These are phyloP conservation scores for Achlya flavicornis DNA, from an alignment of 2,888 invertebrate species.

Conservation along the genomic window DNA sequence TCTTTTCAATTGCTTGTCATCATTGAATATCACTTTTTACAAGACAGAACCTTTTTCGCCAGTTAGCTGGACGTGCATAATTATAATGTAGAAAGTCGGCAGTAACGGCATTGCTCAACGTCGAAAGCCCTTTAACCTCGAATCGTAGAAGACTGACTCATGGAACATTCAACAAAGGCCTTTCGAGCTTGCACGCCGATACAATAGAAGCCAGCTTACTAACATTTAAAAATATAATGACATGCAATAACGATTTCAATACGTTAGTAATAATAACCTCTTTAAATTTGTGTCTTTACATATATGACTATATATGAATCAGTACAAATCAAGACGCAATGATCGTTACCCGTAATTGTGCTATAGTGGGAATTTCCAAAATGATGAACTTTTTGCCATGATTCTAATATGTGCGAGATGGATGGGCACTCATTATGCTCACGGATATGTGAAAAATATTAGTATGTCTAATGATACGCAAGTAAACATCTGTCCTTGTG, in stretches of 20 bases:
- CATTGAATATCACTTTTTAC: background rate
- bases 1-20: background rate
- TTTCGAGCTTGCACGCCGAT: slow-evolving; percentile 32
- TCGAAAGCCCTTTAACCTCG: slow-evolving; percentile 66
- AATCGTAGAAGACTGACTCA: slow-evolving; percentile 54
- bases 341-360: too few relatives aligned
- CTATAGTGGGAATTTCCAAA: background rate
- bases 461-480: slow-evolving; percentile 1
- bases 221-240: background rate
- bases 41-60: background rate
- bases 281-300: too few relatives aligned
- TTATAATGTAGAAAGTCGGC: slow-evolving; percentile 42
- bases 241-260: background rate
- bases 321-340: too few relatives aligned
- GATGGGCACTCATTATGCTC: background rate
- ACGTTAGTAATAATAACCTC: too few relatives aligned
- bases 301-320: too few relatives aligned
- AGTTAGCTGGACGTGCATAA: slow-evolving; percentile 27
- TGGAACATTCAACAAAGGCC: slow-evolving; percentile 42
- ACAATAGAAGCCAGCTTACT: slow-evolving; percentile 15
- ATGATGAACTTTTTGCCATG: background rate
- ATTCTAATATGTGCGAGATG: background rate
- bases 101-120: slow-evolving; percentile 42
- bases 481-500: slow-evolving; percentile 40
- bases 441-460: background rate